Base-by-base conservation (phyloP, 1,140 invertebrate genomes). In the Tetragonula clypearis region DNA sequence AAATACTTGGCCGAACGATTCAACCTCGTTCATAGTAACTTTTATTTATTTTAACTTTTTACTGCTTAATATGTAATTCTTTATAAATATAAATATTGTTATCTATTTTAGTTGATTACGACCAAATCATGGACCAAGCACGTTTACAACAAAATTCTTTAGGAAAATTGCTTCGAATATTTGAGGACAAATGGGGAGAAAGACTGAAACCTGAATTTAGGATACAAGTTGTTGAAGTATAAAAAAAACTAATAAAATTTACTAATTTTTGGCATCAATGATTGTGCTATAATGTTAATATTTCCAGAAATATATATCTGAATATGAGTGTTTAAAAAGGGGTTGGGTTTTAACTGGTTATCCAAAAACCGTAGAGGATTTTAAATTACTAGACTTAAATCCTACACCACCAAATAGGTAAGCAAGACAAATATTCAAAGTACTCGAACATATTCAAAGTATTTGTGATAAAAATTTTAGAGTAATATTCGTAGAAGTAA, bases 331-430 rank as follows among this genome's bases (percentile, higher is more conserved):
- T 88, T 89, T 96, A 23, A 94, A 95, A 62, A 92, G 94, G 66
- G 96, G 96, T 0, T 97, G 96, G 96, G 94, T 97, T 35, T 90
- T 97, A 55, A 96, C 95, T 19, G 95, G 95, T 11, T 96, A 95
- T 89, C 96, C 96, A 0, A 93, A 92, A 17, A 95, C 91, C 8
- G 94, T 95, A 0, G 90, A 93, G 1, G 96, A 97, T 86, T 96
- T 97, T 78, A 95, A 96, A 88, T 87, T 95, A 19, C 88, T 97
- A 5, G 96, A 97, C 91, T 93, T 92, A 49, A 94, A 95, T 86
- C 90, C 95, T 17, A 96, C 96, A 26, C 96, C 96, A 15, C 96
- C 96, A 1, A 97, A 97, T 89, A 95, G 96, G 96, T 96, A 88
- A n/a, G 68, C 11, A 66, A 9, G 9, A 17, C 1, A 66, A 66